Conservation (phyloP, 2,113 vertebrate genomes). For the Engystomops pustulosus region DNA sequence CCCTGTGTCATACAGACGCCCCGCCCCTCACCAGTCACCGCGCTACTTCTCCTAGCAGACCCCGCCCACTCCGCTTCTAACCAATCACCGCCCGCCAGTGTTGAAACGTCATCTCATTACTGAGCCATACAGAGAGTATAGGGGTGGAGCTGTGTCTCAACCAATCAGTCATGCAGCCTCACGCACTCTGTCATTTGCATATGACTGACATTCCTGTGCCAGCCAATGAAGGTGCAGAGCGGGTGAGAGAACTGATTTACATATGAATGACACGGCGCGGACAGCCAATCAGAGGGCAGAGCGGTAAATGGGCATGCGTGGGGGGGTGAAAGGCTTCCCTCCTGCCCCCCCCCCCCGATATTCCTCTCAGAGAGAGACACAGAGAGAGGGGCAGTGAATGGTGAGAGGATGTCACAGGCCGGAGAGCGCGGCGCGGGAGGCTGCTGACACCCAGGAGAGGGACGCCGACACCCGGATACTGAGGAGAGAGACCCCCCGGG, state of each 20-base stretch:
- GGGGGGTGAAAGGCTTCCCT: slow-evolving; percentile 36
- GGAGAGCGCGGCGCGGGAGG: background rate
- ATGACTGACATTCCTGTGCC: slow-evolving; percentile 56
- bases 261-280: slow-evolving; percentile 49
- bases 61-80: background rate
- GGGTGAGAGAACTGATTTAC: slow-evolving; percentile 44
- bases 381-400: slow-evolving; percentile 53
- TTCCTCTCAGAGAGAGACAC: too few relatives aligned
- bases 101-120: slow-evolving; percentile 37
- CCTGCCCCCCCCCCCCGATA: slow-evolving; percentile 29
- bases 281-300: slow-evolving; percentile 36
- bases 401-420: slow-evolving; percentile 49
- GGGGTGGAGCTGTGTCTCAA: background rate
- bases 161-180: background rate
- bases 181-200: slow-evolving; percentile 47
- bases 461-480: too few relatives aligned
- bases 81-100: slow-evolving; percentile 16
- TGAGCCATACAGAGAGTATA: background rate
- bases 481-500: too few relatives aligned
- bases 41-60: background rate
- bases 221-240: slow-evolving; percentile 24
- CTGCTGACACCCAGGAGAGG: background rate
- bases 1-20: slow-evolving; percentile 43
- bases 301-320: slow-evolving; percentile 59
- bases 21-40: background rate